Evolutionary conservation across 2,797 vertebrate species (phyloP), one percentile per base, ranked within the genome.

Genomic region (Danionella dracula): DNA sequence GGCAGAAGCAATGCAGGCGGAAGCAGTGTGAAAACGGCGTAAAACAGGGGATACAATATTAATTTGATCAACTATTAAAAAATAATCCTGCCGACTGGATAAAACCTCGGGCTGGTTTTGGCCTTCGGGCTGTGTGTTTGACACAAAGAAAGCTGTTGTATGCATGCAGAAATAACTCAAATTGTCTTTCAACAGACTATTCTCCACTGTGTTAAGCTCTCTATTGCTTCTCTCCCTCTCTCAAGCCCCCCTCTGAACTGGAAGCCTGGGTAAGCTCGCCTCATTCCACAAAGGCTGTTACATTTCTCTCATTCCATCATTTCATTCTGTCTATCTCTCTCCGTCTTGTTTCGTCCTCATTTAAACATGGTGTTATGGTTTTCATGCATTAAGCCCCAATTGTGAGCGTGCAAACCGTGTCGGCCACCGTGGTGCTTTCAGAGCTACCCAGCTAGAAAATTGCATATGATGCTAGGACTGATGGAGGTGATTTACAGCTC

Each of bases 401-500:
- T 71, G 71, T 50, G 44, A 68, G 64, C 60, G 51, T 69, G 60
- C 44, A 58, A 57, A 55, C 53, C 20, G 29, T 48, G 34, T 51
- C 62, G 41, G 38, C 49, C 54, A 13, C 29, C 21, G 50, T 59
- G 53, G 56, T 19, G 37, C 40, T 67, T 74, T 63, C 79, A 78
- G 81, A 87, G 79, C 83, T 84, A 82, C 85, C 88, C 84, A 83
- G 83, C 83, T 87, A 85, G 87, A 88, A 90, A 89, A 89, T 86
- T 86, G 84, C 81, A 80, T 84, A 82, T 86, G 69, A 74, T 73
- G 68, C 72, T 57, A 16, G 19, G 72, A 64, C 44, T 65, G 66
- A 70, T 70, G 70, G 55, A 56, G 56, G 71, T 69, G 60, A 63
- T 70, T 70, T 68, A 45, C 55, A 55, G 38, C 45, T 53, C 40